phyloP scores from a whole-genome alignment of 2,888 invertebrate genomes.

The Allolobophora icterica region DNA sequence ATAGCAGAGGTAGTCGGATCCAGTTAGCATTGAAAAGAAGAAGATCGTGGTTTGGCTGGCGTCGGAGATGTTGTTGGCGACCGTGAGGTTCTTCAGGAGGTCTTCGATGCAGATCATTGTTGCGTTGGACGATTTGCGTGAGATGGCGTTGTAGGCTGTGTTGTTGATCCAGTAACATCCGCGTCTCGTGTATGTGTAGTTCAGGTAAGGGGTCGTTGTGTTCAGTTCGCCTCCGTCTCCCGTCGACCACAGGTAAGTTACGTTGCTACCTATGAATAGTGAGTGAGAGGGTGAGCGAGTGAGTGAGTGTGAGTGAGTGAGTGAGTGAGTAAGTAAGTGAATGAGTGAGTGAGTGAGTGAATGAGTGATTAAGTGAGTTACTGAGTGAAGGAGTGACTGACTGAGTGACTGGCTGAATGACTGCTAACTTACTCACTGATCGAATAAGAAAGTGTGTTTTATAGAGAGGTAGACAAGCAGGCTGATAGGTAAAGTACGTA shows the following conservation, averaged over 20 bases:
- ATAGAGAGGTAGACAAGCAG: too few species aligned
- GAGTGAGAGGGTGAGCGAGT: not conserved
- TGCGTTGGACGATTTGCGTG: constrained; percentile 45
- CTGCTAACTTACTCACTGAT: too few species aligned
- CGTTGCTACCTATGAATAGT: constrained; percentile 52
- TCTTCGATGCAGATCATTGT: constrained; percentile 54
- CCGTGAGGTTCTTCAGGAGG: constrained; percentile 48
- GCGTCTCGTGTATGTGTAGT: constrained; percentile 48
- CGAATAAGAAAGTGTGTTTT: too few species aligned
- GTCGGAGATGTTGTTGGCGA: constrained; percentile 30
- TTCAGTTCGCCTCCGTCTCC: constrained; percentile 52
- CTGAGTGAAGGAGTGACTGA: too few species aligned
- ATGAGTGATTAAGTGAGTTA: too few species aligned
- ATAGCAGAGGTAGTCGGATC: constrained; percentile 55
- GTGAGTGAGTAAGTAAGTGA: too few species aligned
- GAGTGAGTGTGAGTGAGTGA: not conserved
- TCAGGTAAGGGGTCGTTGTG: constrained; percentile 39
- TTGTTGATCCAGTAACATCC: constrained; percentile 53
- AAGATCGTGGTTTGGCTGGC: constrained; percentile 39
- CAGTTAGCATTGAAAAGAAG: constrained; percentile 50
- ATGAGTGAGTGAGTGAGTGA: too few species aligned
- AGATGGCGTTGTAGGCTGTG: constrained; percentile 51
- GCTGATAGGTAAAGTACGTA: too few species aligned
- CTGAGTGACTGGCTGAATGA: too few species aligned
- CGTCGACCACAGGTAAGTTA: constrained; percentile 58